Evolutionary conservation across 1,140 invertebrate genomes (phyloP), one percentile per base, ranked within the genome.

Genomic region (Drosophila albomicans): DNA sequence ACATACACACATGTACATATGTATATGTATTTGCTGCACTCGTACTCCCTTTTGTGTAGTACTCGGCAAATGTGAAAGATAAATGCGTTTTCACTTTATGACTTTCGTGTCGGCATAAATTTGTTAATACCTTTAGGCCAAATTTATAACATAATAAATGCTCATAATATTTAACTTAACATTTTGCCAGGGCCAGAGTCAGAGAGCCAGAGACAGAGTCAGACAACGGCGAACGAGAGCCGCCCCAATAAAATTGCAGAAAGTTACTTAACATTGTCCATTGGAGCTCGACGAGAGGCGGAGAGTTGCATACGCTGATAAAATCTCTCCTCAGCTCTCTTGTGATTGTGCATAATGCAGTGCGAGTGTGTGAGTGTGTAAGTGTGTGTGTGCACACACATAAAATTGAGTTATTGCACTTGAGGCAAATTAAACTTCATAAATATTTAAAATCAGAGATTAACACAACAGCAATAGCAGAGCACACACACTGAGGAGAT

Each of bases 371-470:
- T 46, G 41, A 35, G 77, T 46, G 46, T 48, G 49, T 61, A 56
- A 58, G 38, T 63, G 75, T 35, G 63, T 67, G 61, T 75, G 57
- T 70, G 70, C 43, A 43, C 64, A 68, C 57, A 78, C 74, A 91
- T 85, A 69, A 88, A 91, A 91, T 91, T 91, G 91, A 91, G 90
- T 91, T 91, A 91, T 91, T 91, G 87, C 91, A 86, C 91, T 91
- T 85, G 91, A 91, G 91, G 91, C 91, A 91, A 91, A 91, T 91
- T 91, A 91, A 91, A 91, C 82, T 90, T 91, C 91, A 91, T 91
- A 91, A 91, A 91, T 91, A 91, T 91, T 87, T 90, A 85, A 91
- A 91, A 91, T 91, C 88, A 91, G 89, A 91, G 89, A 91, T 91
- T 91, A 89, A 82, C 85, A 82, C 78, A 66, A 49, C 56, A 77